Evolutionary conservation across 2,797 vertebrate species (phyloP), one percentile per base, ranked within the genome.

Genomic region (Meda fulgida): DNA sequence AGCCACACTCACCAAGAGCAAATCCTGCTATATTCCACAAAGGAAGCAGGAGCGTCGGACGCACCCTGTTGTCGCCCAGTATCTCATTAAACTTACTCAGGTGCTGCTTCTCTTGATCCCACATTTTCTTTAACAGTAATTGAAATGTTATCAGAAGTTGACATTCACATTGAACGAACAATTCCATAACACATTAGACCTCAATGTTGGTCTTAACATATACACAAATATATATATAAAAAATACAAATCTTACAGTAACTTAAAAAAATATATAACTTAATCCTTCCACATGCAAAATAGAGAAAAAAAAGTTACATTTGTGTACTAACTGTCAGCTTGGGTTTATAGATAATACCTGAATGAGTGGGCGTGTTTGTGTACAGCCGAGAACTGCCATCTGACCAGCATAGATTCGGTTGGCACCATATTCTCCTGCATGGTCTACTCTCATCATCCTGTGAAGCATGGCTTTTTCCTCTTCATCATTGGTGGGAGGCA

Each of bases 351-450:
- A n/a, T 34, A 55, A 46, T 72, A 98, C 98, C 97, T 97, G 97
- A 87, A 99, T 99, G 31, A 99, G 11, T 0, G 97, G 96, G 0
- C 96, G 97, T 0, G 93, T 93, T 1, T 94, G 93, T 0, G 95
- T 92, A 43, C 96, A 91, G 1, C 98, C 95, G 91, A 99, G 88
- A 36, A 99, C 94, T 0, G 97, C 97, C 97, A 99, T 97, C 36
- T 99, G 98, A n/a, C 98, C 98, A 0, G 98, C 98, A 0, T 99
- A 99, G 76, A 99, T 99, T 75, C 97, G 96, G 90, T 96, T 97
- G 0, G 98, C 98, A 21, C 97, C 98, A n/a, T 94, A 99, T 93
- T 99, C 98, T 0, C 98, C 98, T 0, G 98, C 97, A 0, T 99
- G 98, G 92, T 99, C 98, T 90, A 99, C 98, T 2, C 98, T 95